These are phyloP conservation scores for Eulemur albifrons DNA, from an alignment of 2,797 vertebrate species.

Conservation along the genomic window DNA sequence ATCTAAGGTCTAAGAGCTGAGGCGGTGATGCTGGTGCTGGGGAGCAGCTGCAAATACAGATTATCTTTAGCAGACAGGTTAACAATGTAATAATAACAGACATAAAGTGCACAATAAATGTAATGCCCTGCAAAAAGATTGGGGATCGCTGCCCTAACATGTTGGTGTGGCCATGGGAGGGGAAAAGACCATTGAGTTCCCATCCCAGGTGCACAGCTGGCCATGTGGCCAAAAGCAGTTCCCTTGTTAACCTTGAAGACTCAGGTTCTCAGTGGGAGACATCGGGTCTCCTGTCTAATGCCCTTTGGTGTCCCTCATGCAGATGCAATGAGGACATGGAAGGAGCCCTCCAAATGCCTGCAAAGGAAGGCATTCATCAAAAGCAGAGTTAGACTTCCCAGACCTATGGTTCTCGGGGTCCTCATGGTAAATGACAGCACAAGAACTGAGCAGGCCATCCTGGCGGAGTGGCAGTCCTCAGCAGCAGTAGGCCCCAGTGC, in stretches of 20 bases:
- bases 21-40: too few relatives aligned
- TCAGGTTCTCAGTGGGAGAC: neutral
- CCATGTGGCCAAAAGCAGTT: neutral
- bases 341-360: neutral
- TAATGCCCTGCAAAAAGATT: too few relatives aligned
- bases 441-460: neutral
- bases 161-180: neutral
- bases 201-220: neutral
- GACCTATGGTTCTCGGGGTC: neutral
- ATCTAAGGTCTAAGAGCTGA: too few relatives aligned
- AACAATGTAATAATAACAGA: too few relatives aligned
- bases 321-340: neutral
- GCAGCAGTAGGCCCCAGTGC: rapidly evolving
- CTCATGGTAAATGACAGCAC: neutral
- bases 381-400: neutral
- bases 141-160: too few relatives aligned
- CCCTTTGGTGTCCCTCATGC: neutral
- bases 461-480: neutral
- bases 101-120: too few relatives aligned
- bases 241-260: neutral
- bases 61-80: too few relatives aligned
- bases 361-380: neutral
- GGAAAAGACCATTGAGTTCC: neutral
- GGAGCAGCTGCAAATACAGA: too few relatives aligned
- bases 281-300: neutral